Evolutionary conservation across 2,113 vertebrate species (phyloP).

Genomic region (Corythornis madagascariensis): DNA sequence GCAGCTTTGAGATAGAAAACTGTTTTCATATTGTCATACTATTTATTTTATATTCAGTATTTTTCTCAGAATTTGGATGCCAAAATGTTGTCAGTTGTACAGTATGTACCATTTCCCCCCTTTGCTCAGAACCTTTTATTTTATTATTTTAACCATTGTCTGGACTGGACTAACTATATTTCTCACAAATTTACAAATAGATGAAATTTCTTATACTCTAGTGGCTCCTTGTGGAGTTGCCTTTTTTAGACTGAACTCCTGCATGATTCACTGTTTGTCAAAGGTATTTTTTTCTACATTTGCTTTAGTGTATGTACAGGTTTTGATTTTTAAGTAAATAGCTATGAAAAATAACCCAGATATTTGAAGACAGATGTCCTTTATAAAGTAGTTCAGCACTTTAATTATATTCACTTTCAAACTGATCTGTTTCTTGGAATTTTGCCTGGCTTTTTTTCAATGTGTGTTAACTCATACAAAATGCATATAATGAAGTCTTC

Average conservation of each 20-base stretch:
- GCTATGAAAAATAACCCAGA: not conserved
- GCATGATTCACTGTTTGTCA: not conserved
- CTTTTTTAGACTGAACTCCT: slow-evolving; percentile 28
- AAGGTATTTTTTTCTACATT: not conserved
- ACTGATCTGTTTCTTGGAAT: not conserved
- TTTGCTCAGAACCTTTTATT: slow-evolving; percentile 1
- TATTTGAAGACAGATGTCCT: not conserved
- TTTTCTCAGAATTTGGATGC: not conserved
- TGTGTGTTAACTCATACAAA: not conserved
- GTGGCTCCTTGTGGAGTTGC: slow-evolving; percentile 76
- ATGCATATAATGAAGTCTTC: not conserved
- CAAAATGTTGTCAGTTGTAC: not conserved
- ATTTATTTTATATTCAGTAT: not conserved
- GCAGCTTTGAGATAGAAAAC: not conserved
- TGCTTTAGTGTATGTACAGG: not conserved
- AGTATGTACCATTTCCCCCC: not conserved
- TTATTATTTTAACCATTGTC: too few species aligned
- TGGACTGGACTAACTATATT: slow-evolving; percentile 11
- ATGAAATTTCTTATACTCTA: slow-evolving; percentile 72
- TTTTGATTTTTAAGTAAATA: not conserved
- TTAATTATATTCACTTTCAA: not conserved
- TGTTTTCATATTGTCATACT: not conserved
- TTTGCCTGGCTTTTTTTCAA: not conserved
- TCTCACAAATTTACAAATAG: slow-evolving; percentile 53
- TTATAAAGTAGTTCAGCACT: not conserved